Percentiles rank a stretch among this genome's conserved stretches.
Evolutionary conservation across 2,113 vertebrate species (phyloP).

Genomic region (Myxocyprinus asiaticus): DNA sequence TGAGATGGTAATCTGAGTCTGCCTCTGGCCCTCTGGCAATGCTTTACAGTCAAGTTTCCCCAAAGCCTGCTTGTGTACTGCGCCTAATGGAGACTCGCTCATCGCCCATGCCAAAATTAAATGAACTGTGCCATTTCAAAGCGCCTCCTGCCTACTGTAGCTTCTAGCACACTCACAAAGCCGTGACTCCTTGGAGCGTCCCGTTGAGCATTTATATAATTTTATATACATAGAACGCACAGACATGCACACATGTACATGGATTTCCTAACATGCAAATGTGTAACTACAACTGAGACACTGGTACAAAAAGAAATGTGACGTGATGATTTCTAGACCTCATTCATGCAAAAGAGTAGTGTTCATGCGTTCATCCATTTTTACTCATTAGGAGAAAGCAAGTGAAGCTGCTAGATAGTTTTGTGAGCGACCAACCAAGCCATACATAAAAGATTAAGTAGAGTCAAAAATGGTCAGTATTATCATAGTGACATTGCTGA

Average conservation of each 20-base stretch:
- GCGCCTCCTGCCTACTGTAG: constrained; percentile 11
- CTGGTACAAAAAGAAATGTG: not conserved
- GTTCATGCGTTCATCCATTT: not conserved
- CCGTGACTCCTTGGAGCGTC: constrained; percentile 26
- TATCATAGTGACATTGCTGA: no score
- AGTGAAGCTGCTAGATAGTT: not conserved
- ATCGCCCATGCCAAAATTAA: constrained; percentile 54
- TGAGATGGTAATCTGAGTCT: constrained; percentile 55
- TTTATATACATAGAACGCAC: not conserved
- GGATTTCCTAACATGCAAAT: not conserved
- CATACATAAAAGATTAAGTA: no score
- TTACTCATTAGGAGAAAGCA: not conserved
- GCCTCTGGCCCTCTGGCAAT: constrained; percentile 53
- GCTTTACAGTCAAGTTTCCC: constrained; percentile 50
- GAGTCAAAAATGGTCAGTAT: no score
- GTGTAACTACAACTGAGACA: not conserved
- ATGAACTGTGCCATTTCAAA: constrained; percentile 56
- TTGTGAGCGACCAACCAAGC: no score
- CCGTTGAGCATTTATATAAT: constrained; percentile 10
- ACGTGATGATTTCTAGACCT: not conserved
- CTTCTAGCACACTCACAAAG: constrained; percentile 8
- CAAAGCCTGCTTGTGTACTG: constrained; percentile 49
- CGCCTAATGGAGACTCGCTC: constrained; percentile 57
- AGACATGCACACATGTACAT: not conserved
- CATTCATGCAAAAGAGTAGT: not conserved